Evolutionary conservation across 2,113 vertebrate genomes (phyloP), one percentile per base, ranked within the genome.

Genomic region (Eleginops maclovinus): DNA sequence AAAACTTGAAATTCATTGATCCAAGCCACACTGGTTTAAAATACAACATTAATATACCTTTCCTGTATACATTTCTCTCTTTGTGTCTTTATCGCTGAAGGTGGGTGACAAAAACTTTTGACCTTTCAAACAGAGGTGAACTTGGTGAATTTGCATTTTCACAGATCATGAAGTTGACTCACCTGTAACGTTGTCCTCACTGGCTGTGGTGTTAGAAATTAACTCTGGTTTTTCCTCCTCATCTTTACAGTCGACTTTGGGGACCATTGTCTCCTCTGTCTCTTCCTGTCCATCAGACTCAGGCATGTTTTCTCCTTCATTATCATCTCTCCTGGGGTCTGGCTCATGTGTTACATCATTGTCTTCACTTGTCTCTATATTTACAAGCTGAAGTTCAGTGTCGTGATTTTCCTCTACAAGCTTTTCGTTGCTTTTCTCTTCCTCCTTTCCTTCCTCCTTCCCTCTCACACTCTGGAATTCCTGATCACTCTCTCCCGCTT

Each of bases 161-260:
- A 47, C 14, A 49, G 54, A 28, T 44, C 16, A 41, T 12, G 1
- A 3, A n/a, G 14, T 26, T 36, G 47, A 64, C 47, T 88, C n/a
- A 87, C 88, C 85, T 65, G 67, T 64, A 4, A 44, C 24, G 1
- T 87, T 40, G 43, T 81, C 66, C 31, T 21, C 14, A 1, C 11
- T 66, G 21, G 19, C 31, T 51, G 41, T 31, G 21, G 9, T 53
- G 31, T 43, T 12, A 53, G 51, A 31, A 14, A 22, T 67, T 50
- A 44, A 21, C 46, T 14, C 66, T 61, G 61, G 17, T 31, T 82
- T 54, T 31, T 88, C 44, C 9, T 61, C 24, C 21, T 69, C 54
- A 9, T 54, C 51, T 17, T 70, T 58, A 12, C 44, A 28, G 4
- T 73, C 58, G 11, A 78, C 72, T 31, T 51, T 19, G 2, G 12